A percentile compares a stretch with the other conserved stretches of the same genome.
Conservation (phyloP, 2,888 invertebrate genomes). For the Elgonia sp. region DNA sequence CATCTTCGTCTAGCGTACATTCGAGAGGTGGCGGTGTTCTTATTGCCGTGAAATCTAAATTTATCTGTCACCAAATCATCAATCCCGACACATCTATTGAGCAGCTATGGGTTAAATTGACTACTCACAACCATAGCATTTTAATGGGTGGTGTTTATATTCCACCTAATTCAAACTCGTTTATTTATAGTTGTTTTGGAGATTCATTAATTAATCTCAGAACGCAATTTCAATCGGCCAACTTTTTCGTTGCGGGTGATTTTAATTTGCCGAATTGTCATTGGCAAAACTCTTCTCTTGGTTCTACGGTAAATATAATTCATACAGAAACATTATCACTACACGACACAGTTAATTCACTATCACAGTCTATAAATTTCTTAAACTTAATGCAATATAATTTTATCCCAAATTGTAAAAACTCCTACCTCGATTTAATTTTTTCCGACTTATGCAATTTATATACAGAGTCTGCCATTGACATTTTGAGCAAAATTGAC, state of each 20-base stretch:
- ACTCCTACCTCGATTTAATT: constrained; percentile 8
- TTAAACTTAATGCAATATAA: constrained; percentile 19
- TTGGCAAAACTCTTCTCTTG: no score
- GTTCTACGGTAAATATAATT: no score
- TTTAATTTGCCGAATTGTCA: no score
- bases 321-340: no score
- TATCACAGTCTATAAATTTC: neutral
- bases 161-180: no score
- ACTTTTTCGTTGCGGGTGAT: no score
- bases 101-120: neutral
- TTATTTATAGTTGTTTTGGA: no score
- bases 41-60: constrained; percentile 2
- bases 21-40: constrained; percentile 19
- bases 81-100: neutral
- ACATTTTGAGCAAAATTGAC: constrained; percentile 25
- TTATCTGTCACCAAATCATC: neutral
- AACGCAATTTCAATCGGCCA: no score
- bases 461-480: neutral
- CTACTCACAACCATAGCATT: no score
- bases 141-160: no score
- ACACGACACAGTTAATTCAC: no score
- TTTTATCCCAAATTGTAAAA: constrained; percentile 3
- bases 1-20: neutral
- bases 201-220: no score
- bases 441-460: constrained; percentile 18